Evolutionary conservation across 2,113 vertebrate species (phyloP).

Genomic region (Gallinago jamesoni): DNA sequence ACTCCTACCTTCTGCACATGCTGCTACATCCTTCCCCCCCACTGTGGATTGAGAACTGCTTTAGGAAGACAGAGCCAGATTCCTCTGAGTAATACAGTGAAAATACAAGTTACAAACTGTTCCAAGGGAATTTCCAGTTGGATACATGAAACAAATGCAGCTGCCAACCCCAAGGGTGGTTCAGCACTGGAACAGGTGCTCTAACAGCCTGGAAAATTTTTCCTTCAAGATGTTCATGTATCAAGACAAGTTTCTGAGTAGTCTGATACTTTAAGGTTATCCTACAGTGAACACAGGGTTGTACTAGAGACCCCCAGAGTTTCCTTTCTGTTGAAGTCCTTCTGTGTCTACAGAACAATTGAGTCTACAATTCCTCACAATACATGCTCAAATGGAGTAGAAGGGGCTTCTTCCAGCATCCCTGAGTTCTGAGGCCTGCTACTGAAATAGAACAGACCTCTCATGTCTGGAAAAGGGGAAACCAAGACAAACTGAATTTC

Average conservation of each 20-base stretch:
- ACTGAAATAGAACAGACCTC: background rate
- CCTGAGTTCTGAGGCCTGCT: background rate
- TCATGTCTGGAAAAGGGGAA: background rate
- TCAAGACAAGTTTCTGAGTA: background rate
- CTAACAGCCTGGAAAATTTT: background rate
- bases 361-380: background rate
- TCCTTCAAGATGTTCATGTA: background rate
- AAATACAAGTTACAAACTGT: background rate
- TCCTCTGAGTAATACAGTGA: background rate
- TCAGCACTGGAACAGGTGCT: background rate
- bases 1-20: background rate
- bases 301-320: background rate
- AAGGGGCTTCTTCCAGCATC: background rate
- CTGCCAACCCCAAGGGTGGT: rapidly evolving
- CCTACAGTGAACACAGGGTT: background rate
- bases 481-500: background rate
- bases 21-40: background rate
- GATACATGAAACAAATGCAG: rapidly evolving
- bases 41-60: background rate
- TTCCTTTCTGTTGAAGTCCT: background rate
- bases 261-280: background rate
- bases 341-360: background rate
- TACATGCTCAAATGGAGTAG: background rate
- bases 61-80: background rate
- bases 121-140: background rate